Conservation (phyloP, 35 echinoderm and acorn worm species). For the Apostichopus californicus region DNA sequence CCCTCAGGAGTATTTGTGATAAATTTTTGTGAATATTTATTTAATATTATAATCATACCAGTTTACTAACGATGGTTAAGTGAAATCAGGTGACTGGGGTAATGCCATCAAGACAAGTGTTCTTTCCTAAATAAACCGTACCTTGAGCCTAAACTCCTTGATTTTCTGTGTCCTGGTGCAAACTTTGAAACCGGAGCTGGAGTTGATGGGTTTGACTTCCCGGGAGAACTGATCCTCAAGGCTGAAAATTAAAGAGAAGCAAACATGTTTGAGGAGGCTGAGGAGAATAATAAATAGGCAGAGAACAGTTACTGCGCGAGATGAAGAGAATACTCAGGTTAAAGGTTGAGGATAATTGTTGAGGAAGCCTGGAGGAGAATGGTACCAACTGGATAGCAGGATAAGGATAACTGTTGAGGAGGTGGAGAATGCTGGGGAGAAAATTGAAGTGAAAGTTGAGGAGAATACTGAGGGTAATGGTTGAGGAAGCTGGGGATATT, state of each 20-base stretch:
- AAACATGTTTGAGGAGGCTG: not conserved
- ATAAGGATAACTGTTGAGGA: not conserved
- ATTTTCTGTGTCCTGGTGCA: conserved; percentile 94
- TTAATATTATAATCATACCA: too few relatives aligned
- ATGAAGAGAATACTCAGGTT: not conserved
- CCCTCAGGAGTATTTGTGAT: too few relatives aligned
- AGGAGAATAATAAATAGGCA: too few relatives aligned
- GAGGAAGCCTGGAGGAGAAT: too few relatives aligned
- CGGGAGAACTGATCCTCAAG: conserved; percentile 56
- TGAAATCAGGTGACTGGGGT: not conserved
- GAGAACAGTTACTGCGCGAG: not conserved
- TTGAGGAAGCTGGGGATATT: too few relatives aligned
- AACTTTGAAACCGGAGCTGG: conserved; percentile 81
- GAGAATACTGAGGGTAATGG: not conserved
- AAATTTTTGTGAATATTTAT: too few relatives aligned
- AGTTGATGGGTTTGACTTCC: conserved; percentile 85
- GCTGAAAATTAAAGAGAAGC: not conserved
- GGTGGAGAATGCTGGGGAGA: not conserved
- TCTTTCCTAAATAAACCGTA: conserved; percentile 29
- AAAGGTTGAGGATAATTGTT: not conserved
- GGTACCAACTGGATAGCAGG: too few relatives aligned
- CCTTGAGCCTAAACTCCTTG: conserved; percentile 96
- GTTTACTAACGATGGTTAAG: not conserved
- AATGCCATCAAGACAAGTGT: not conserved
- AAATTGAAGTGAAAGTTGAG: not conserved